Base-by-base conservation (phyloP, 2,113 vertebrate species). In the Cyanoderma ruficeps region DNA sequence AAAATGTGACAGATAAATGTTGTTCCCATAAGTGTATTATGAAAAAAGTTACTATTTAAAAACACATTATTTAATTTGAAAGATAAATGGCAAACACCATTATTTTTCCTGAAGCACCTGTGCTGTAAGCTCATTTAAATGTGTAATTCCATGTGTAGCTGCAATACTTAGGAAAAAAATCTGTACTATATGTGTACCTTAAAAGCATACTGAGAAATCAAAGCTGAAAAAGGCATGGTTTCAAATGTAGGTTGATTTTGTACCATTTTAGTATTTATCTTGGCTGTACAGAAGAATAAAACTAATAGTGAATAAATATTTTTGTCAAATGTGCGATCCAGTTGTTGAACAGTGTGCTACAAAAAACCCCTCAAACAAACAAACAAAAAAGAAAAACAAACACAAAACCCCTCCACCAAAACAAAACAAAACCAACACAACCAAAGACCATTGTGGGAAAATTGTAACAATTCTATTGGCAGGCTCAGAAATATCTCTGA, bases 11-110 rank as follows among this genome's bases (percentile, higher is more conserved):
- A 98, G 98, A 98, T 98, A 98, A 98, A 98, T 98, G 98, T 98
- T 98, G 98, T 98, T 98, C 98, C 98, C 98, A 98, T 98, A 98
- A 98, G 97, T 98, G 98, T 98, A 98, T 98, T 98, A 98, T 98
- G 98, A 98, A 98, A 98, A 98, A 98, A 98, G 98, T 98, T 98
- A 98, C 98, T 98, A 98, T 98, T 98, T 98, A 98, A 98, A 98
- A 98, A 98, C 98, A 98, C 97, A 98, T 98, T 98, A 98, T 98
- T 98, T 98, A 98, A 98, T 98, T 98, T 98, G 98, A 98, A 98
- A 98, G 98, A 98, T 98, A 98, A 98, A 98, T 98, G 98, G 98
- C 98, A 98, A 98, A 98, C 98, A 98, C 98, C 97, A 98, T 98
- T 98, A 98, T 97, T 98, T 98, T 97, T 94, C 94, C 96, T 97